phyloP scores from a whole-genome alignment of 2,888 invertebrate genomes.

The Cotesia congregata region DNA sequence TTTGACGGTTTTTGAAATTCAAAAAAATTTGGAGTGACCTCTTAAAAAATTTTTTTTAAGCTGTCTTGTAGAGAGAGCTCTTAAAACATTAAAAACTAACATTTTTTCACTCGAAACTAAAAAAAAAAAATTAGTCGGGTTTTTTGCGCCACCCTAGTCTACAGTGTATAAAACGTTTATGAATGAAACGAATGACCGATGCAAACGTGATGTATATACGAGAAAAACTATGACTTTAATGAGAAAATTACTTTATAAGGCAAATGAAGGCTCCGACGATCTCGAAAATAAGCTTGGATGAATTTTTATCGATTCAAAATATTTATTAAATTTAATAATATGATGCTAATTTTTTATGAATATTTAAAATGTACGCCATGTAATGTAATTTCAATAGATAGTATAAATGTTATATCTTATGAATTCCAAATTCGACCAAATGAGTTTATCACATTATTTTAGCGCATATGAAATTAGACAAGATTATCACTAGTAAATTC shows the following conservation, averaged over 20 bases:
- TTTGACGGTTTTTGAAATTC: too few relatives aligned
- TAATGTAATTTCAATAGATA: not conserved
- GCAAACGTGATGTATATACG: not conserved
- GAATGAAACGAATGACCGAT: not conserved
- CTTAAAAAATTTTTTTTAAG: too few relatives aligned
- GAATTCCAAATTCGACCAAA: not conserved
- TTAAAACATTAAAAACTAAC: too few relatives aligned
- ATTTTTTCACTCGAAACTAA: too few relatives aligned
- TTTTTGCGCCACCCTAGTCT: too few relatives aligned
- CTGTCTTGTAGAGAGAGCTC: too few relatives aligned
- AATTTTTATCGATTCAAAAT: not conserved
- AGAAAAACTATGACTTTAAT: not conserved
- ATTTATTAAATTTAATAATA: not conserved
- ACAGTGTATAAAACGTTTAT: not conserved
- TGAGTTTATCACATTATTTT: not conserved
- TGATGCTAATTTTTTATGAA: not conserved
- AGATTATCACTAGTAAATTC: not conserved
- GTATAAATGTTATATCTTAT: not conserved
- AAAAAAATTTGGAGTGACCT: too few relatives aligned
- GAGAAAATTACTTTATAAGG: not conserved
- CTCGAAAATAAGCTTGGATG: not conserved
- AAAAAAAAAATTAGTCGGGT: too few relatives aligned
- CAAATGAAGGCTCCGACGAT: not conserved
- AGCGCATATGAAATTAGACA: not conserved
- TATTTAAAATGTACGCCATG: not conserved